These are phyloP conservation scores for Stigmatopora nigra DNA, from an alignment of 2,113 vertebrate genomes.

Conservation along the genomic window DNA sequence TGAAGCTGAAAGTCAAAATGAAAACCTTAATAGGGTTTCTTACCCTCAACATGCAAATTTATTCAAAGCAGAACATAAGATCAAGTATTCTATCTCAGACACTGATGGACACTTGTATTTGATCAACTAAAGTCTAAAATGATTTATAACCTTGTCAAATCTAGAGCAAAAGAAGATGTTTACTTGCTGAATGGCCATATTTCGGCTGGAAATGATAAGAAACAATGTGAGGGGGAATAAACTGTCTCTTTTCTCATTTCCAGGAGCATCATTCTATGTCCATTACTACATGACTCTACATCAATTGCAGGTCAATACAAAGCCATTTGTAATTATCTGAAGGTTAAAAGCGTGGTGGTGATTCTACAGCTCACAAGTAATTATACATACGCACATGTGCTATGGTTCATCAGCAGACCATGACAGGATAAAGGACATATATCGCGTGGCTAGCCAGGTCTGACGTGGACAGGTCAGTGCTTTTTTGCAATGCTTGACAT, in stretches of 20 bases:
- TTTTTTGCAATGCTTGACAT: constrained; percentile 50
- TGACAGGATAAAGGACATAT: constrained; percentile 53
- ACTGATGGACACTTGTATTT: constrained; percentile 23
- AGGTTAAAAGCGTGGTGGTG: constrained; percentile 4
- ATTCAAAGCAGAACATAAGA: constrained; percentile 30
- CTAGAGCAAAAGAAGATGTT: constrained; percentile 9
- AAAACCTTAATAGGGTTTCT: constrained; percentile 45
- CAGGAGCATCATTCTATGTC: no score
- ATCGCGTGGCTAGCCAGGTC: constrained; percentile 49
- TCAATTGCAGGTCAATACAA: neutral
- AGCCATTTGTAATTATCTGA: constrained; percentile 2
- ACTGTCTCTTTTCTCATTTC: no score
- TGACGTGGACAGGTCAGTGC: constrained; percentile 60
- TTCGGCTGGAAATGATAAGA: no score
- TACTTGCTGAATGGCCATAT: neutral
- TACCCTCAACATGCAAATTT: constrained; percentile 46
- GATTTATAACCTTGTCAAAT: constrained; percentile 17
- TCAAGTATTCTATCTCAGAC: constrained; percentile 9
- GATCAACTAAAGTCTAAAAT: constrained; percentile 6
- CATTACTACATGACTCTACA: neutral
- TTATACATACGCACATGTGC: constrained; percentile 3
- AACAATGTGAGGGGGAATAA: no score
- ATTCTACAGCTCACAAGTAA: constrained; percentile 37
- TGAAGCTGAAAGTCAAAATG: constrained; percentile 29
- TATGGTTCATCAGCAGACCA: constrained; percentile 41